A percentile compares a stretch with the other conserved stretches of the same genome.
Conservation (phyloP, 1,140 invertebrate genomes). For the Zaprionus gabonicus region DNA sequence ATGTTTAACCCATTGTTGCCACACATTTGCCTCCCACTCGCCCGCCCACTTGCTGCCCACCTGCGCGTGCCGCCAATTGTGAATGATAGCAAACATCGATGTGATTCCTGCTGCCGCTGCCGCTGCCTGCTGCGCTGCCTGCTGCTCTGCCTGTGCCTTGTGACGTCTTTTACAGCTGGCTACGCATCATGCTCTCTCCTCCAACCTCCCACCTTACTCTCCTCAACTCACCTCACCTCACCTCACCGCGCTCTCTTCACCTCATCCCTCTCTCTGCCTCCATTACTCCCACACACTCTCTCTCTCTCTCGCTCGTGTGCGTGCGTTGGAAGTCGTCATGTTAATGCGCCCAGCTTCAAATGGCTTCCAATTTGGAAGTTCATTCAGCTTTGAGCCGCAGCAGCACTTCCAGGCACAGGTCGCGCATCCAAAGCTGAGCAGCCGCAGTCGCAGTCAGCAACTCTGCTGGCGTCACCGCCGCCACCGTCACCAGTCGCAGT, state of each 20-base stretch:
- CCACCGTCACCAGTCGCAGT: background rate
- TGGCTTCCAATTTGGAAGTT: slow-evolving; percentile 76
- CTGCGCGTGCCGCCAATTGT: slow-evolving; percentile 31
- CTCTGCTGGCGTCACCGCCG: background rate
- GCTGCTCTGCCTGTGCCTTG: slow-evolving; percentile 16
- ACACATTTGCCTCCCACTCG: background rate
- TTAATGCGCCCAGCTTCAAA: slow-evolving; percentile 60
- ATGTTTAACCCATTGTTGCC: background rate
- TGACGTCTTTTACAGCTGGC: slow-evolving; percentile 56
- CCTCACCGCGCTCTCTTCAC: slow-evolving; percentile 1
- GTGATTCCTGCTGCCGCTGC: slow-evolving; percentile 3
- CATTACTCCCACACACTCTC: background rate
- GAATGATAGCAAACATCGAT: slow-evolving; percentile 27
- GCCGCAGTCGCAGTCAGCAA: slow-evolving; percentile 14
- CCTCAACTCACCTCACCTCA: slow-evolving; percentile 1
- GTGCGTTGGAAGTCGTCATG: slow-evolving; percentile 57
- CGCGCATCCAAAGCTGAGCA: slow-evolving; percentile 19
- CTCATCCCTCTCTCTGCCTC: background rate
- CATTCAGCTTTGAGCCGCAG: slow-evolving; percentile 70
- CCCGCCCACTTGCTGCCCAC: background rate
- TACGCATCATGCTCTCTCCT: background rate
- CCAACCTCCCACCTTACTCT: no score
- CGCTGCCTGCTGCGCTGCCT: slow-evolving; percentile 26
- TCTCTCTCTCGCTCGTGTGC: slow-evolving; percentile 15
- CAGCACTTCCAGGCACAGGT: slow-evolving; percentile 46